Evolutionary conservation across 2,888 invertebrate species (phyloP), one percentile per base, ranked within the genome.

Genomic region (Scrobipalpa costella): DNA sequence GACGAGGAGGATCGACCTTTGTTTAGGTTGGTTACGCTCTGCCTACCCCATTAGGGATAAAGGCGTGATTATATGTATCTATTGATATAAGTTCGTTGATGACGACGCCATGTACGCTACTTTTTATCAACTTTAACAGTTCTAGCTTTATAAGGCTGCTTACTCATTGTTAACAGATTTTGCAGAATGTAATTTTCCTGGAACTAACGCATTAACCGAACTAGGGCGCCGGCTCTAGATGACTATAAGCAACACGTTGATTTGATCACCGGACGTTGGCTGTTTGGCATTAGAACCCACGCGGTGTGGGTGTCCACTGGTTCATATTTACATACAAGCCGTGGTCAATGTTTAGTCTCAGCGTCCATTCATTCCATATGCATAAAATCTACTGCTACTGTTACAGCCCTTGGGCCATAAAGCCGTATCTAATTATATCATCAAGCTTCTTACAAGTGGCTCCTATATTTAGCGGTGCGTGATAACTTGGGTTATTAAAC

Each of bases 261-360:
- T 73, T 70, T 77, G 78, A 73, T 80, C 78, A 81, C 88, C 88
- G 89, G 89, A 90, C 84, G 87, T 83, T 72, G 71, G 83, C 78
- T 87, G 85, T 90, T 89, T 88, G 78, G 80, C 80, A 79, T 77
- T 79, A 79, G 70, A 27, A 27, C 89, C 87, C 84, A 88, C 86
- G 81, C 83, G 60, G 68, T 66, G 86, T 85, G 77, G 82, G 85
- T 76, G 84, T 74, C 64, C 27, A 27, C 27, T 27, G 27, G 27
- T 27, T 5, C 60, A 65, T 63, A 67, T 67, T 66, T 71, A 40
- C 44, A 40, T 44, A 57, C 19, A 21, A 21, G 27, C 58, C n/a
- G 55, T 59, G 71, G 67, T 66, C 69, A 71, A 64, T 66, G 68
- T 71, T 72, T 69, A 66, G 66, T 65, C 65, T 67, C 17, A n/a